Conservation (phyloP, 1,140 invertebrate genomes). For the Planococcus citri region DNA sequence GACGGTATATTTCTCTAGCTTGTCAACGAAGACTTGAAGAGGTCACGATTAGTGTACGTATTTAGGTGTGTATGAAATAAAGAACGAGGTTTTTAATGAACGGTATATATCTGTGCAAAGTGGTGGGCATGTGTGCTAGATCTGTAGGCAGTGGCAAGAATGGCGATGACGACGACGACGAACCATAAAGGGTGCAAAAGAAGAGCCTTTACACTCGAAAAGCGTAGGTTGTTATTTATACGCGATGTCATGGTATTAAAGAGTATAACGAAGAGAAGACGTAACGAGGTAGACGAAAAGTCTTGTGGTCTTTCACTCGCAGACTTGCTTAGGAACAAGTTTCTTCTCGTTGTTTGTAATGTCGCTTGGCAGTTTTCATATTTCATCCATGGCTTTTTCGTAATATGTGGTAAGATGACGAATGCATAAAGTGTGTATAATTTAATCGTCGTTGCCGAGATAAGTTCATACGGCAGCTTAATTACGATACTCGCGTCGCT, state of each 20-base stretch:
- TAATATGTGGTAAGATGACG: too few species aligned
- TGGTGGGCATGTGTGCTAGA: too few species aligned
- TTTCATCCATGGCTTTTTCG: not conserved
- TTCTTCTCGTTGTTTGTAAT: not conserved
- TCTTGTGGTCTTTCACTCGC: not conserved
- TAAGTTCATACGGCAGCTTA: too few species aligned
- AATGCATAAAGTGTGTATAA: too few species aligned
- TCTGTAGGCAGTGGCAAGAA: not conserved
- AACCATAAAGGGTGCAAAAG: not conserved
- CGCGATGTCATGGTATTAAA: not conserved
- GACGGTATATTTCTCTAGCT: too few species aligned
- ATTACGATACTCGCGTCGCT: not conserved
- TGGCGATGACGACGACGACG: not conserved
- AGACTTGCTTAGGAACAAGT: not conserved
- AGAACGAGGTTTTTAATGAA: too few species aligned
- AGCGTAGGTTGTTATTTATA: not conserved
- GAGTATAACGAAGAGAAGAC: not conserved
- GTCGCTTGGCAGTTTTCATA: not conserved
- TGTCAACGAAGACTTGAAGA: too few species aligned
- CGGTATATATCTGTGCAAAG: too few species aligned
- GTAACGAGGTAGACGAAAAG: not conserved
- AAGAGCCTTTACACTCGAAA: not conserved
- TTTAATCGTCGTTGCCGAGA: too few species aligned
- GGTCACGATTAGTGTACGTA: too few species aligned
- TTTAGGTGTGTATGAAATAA: too few species aligned